Percentiles rank a stretch among this genome's conserved stretches.
phyloP scores from a whole-genome alignment of 2,888 invertebrate species.

The Meta bourneti region DNA sequence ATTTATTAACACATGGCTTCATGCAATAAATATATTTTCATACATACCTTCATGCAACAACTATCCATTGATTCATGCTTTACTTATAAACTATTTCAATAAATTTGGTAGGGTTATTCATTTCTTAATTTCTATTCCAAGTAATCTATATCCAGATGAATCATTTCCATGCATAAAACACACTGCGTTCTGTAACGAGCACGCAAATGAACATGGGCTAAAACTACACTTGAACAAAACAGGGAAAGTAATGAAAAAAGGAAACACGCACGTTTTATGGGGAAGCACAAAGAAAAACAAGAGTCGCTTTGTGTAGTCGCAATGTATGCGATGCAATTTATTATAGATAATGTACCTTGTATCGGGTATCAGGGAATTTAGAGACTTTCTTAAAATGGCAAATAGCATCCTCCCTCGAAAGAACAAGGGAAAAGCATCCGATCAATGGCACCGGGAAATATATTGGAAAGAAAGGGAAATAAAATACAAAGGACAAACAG shows the following conservation, averaged over 20 bases:
- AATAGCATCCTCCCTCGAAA: background rate
- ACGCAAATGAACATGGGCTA: background rate
- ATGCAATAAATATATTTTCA: too few species aligned
- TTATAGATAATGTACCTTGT: constrained; percentile 5
- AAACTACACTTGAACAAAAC: background rate
- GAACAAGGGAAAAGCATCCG: constrained; percentile 30
- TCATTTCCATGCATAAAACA: too few species aligned
- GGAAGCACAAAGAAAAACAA: background rate
- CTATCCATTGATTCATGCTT: too few species aligned
- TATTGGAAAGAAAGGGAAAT: constrained; percentile 31
- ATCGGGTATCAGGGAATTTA: constrained; percentile 9
- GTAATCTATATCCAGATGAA: too few species aligned
- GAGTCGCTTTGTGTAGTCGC: background rate
- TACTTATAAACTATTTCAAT: too few species aligned
- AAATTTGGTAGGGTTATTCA: too few species aligned
- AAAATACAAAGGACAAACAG: constrained; percentile 51
- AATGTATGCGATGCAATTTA: constrained; percentile 15
- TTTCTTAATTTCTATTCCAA: too few species aligned
- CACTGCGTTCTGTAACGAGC: too few species aligned
- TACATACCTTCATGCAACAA: too few species aligned
- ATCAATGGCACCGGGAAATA: constrained; percentile 38
- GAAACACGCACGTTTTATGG: background rate
- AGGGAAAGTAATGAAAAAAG: background rate
- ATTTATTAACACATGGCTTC: too few species aligned
- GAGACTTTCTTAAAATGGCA: constrained; percentile 16